These are phyloP conservation scores for Mechanitis messenoides DNA, from an alignment of 2,888 invertebrate species.

Conservation along the genomic window DNA sequence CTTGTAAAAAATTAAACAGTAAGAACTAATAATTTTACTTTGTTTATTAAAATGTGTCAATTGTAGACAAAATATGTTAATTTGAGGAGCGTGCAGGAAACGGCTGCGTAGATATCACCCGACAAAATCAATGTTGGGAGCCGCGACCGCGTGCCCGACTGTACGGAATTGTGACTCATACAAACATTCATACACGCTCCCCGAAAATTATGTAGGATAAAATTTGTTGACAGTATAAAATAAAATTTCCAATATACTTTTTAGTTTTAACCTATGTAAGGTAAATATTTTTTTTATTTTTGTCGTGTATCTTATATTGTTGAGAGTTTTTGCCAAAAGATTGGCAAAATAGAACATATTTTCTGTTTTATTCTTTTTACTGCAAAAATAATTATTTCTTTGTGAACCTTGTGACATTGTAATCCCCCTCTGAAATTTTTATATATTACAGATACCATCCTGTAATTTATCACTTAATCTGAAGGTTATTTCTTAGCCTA, in stretches of 20 bases:
- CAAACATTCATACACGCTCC: background rate
- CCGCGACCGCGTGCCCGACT: conserved; percentile 16
- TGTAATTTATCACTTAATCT: conserved; percentile 28
- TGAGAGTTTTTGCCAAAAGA: no score
- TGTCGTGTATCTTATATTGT: no score
- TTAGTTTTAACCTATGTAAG: no score
- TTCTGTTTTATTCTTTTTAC: no score
- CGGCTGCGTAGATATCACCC: conserved; percentile 34
- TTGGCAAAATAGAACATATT: no score
- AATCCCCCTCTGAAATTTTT: conserved; percentile 22
- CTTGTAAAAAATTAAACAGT: no score
- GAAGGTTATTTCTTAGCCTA: conserved; percentile 16
- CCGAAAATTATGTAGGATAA: background rate
- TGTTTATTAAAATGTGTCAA: conserved; percentile 12
- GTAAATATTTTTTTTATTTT: no score
- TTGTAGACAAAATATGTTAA: conserved; percentile 20
- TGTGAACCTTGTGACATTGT: background rate
- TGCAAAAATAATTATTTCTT: no score
- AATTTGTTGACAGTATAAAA: no score
- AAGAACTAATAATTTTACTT: conserved; percentile 6
- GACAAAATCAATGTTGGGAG: conserved; percentile 44
- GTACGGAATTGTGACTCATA: conserved; percentile 10
- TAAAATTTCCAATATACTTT: no score
- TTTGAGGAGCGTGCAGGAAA: conserved; percentile 32
- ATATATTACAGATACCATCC: conserved; percentile 14